These are phyloP conservation scores for Chromoteleia sp. DNA, from an alignment of 2,888 invertebrate genomes.

Conservation along the genomic window DNA sequence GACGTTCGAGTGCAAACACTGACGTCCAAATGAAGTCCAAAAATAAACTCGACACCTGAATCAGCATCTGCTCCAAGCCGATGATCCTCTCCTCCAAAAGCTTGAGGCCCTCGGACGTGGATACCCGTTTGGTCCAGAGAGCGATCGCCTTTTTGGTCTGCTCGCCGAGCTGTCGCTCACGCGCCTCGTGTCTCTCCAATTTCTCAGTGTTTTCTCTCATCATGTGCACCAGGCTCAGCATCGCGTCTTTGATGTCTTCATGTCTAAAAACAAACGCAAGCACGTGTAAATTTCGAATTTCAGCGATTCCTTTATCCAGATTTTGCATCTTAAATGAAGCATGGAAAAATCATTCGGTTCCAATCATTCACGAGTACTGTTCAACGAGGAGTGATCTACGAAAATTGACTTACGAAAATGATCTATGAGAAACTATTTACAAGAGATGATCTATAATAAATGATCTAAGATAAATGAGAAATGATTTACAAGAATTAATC, in stretches of 20 bases:
- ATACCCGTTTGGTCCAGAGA: conserved; percentile 88
- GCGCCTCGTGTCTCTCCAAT: conserved; percentile 92
- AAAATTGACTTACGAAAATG: too few relatives aligned
- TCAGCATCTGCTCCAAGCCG: conserved; percentile 91
- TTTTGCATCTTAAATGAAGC: too few relatives aligned
- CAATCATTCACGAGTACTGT: too few relatives aligned
- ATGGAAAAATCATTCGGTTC: too few relatives aligned
- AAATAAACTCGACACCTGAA: conserved; percentile 86
- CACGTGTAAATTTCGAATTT: conserved; percentile 30
- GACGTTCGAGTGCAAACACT: too few relatives aligned
- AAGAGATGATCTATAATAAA: too few relatives aligned
- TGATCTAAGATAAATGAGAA: too few relatives aligned
- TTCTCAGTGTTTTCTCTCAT: conserved; percentile 92
- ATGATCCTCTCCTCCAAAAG: conserved; percentile 91
- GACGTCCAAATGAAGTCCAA: too few relatives aligned
- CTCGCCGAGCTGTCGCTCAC: conserved; percentile 92
- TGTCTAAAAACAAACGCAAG: conserved; percentile 73
- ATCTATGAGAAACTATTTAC: too few relatives aligned
- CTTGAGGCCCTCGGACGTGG: conserved; percentile 87
- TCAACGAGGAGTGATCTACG: too few relatives aligned
- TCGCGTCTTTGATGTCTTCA: conserved; percentile 89
- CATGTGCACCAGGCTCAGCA: conserved; percentile 92
- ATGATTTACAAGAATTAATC: too few relatives aligned
- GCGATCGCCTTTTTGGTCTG: conserved; percentile 90
- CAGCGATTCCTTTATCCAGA: too few relatives aligned